Evolutionary conservation across 1,140 invertebrate genomes (phyloP), one percentile per base, ranked within the genome.

Genomic region (Drosophila athabasca): DNA sequence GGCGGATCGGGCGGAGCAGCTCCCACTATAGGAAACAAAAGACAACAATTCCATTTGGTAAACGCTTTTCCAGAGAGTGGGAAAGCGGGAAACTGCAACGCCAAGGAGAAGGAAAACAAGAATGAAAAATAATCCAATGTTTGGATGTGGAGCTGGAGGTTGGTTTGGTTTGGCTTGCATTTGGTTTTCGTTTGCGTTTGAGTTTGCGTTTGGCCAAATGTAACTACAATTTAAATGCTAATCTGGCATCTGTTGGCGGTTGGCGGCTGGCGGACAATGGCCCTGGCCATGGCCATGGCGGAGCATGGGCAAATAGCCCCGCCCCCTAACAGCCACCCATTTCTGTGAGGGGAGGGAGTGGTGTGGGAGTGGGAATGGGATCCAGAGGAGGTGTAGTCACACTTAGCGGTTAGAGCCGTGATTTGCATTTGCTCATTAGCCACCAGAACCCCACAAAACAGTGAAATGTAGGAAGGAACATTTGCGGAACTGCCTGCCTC

Each of bases 191-290:
- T 61, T 71, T 72, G 62, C 49, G 29, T 55, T 65, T 64, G 61
- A 57, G 49, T 66, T 65, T 64, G 66, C 61, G 49, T 66, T 79
- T 85, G 76, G 81, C 65, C 73, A 85, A 85, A 85, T 85, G 81
- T 87, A 85, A 85, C 77, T 85, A 85, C 81, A 85, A 85, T 85
- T 87, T 85, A 85, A 85, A 85, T 85, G 81, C 81, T 85, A 85
- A 85, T 85, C 81, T 85, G 82, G 81, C 81, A 85, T 85, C 81
- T 85, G 81, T 69, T 84, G 72, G 80, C 76, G 80, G 80, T 74
- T 78, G 76, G 80, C 73, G 79, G 79, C 53, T 53, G 60, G 65
- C 49, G 64, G 70, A 66, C 67, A 65, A 75, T 66, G 58, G 54
- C 53, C 35, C 35, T 39, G 35, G 31, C 31, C 6, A 53, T 50